These are phyloP conservation scores for Raja brachyura DNA, from an alignment of 2,113 vertebrate species.

Conservation along the genomic window DNA sequence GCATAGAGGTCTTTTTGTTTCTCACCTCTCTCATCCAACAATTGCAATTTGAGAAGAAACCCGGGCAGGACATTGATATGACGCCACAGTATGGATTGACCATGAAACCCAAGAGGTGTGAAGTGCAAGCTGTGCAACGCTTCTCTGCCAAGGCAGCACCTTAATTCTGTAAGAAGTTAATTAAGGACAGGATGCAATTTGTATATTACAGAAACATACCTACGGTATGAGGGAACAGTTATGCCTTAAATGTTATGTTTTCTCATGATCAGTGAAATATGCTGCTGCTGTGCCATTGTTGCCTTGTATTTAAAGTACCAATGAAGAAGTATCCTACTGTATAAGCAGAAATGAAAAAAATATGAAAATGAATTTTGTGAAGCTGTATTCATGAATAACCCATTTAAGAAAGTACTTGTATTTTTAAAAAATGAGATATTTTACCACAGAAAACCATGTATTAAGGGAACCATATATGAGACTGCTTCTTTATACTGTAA, in stretches of 20 bases:
- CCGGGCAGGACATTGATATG: constrained; percentile 61
- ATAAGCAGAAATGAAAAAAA: constrained; percentile 18
- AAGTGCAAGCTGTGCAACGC: constrained; percentile 57
- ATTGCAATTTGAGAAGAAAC: constrained; percentile 59
- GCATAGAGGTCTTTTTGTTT: constrained; percentile 81
- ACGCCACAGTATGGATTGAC: constrained; percentile 78
- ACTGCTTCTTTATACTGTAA: constrained; percentile 25
- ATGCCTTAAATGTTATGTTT: background rate
- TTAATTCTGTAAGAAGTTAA: background rate
- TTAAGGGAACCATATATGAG: background rate
- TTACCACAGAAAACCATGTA: background rate
- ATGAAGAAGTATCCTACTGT: constrained; percentile 30
- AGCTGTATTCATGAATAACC: background rate
- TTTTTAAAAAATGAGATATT: constrained; percentile 3
- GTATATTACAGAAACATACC: constrained; percentile 18
- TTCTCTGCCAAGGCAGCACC: background rate
- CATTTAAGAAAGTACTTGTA: constrained; percentile 28
- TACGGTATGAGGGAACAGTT: constrained; percentile 24
- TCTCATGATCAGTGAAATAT: background rate
- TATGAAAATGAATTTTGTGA: constrained; percentile 22
- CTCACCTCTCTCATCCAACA: constrained; percentile 74
- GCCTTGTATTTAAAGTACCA: constrained; percentile 33
- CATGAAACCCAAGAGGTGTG: constrained; percentile 75
- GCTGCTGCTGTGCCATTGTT: constrained; percentile 31
- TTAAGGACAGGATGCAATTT: background rate